Evolutionary conservation across 2,797 vertebrate species (phyloP).

Genomic region (Luscinia megarhynchos): DNA sequence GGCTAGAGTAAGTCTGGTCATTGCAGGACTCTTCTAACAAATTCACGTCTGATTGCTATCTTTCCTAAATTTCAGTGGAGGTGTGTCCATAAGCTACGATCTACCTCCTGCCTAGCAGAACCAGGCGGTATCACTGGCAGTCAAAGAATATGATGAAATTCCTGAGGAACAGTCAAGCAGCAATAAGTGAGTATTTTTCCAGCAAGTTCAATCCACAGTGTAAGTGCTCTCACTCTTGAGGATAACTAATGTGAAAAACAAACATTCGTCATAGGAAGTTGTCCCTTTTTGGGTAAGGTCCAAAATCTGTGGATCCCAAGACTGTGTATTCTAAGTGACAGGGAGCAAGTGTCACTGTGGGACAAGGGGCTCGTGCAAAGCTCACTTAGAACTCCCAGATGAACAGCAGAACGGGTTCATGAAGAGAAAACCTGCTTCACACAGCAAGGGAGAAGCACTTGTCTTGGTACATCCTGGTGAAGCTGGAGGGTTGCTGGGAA

Average conservation of each 20-base stretch:
- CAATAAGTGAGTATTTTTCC: background rate
- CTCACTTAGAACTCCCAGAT: rapidly evolving
- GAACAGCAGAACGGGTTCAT: background rate
- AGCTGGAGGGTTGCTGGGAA: background rate
- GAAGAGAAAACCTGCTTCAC: background rate
- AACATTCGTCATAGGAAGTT: background rate
- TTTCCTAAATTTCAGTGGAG: background rate
- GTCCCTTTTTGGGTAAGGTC: background rate
- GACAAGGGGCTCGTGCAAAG: background rate
- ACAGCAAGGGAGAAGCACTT: background rate
- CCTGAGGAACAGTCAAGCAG: background rate
- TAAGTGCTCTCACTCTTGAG: background rate
- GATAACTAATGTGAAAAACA: background rate
- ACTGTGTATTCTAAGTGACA: background rate
- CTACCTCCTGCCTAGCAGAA: background rate
- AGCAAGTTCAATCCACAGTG: background rate
- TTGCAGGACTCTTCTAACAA: background rate
- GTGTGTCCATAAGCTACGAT: background rate
- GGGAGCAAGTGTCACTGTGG: background rate
- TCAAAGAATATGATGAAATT: background rate
- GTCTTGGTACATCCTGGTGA: background rate
- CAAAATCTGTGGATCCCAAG: background rate
- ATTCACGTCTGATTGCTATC: background rate
- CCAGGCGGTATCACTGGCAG: background rate
- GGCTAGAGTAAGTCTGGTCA: background rate